phyloP scores from a whole-genome alignment of 2,797 vertebrate genomes.

The Falco cherrug region DNA sequence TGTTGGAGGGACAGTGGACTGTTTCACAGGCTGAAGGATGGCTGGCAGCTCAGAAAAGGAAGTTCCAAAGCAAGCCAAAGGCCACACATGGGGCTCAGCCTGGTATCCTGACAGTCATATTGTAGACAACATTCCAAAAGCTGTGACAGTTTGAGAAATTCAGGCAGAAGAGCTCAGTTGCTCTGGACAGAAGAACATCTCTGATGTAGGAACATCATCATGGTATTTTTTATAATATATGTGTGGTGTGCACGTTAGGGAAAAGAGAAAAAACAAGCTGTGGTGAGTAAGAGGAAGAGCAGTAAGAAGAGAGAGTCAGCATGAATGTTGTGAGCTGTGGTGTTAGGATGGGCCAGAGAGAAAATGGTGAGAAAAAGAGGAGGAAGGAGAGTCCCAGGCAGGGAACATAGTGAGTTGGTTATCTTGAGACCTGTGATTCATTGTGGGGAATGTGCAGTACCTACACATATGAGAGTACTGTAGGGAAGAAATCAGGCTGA shows the following conservation, averaged over 20 bases:
- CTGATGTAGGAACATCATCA: background rate
- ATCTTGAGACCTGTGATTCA: background rate
- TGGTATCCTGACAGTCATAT: background rate
- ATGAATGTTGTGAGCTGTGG: background rate
- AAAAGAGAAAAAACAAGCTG: background rate
- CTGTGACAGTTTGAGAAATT: background rate
- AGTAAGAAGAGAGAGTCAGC: background rate
- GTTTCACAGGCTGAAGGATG: background rate
- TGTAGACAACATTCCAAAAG: background rate
- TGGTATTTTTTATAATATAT: background rate
- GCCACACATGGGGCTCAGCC: background rate
- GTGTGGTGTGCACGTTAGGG: rapidly evolving
- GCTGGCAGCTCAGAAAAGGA: background rate
- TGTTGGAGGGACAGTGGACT: background rate
- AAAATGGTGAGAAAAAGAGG: constrained; percentile 1
- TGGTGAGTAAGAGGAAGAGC: background rate
- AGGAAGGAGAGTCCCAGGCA: background rate
- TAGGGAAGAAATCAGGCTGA: background rate
- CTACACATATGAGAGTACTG: background rate
- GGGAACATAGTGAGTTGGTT: background rate
- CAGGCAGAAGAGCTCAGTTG: background rate
- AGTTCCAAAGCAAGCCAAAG: background rate
- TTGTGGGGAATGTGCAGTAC: background rate
- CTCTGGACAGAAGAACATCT: background rate
- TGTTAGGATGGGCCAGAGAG: background rate